Evolutionary conservation across 1,140 invertebrate species (phyloP), one percentile per base, ranked within the genome.

Genomic region (Lerema accius): DNA sequence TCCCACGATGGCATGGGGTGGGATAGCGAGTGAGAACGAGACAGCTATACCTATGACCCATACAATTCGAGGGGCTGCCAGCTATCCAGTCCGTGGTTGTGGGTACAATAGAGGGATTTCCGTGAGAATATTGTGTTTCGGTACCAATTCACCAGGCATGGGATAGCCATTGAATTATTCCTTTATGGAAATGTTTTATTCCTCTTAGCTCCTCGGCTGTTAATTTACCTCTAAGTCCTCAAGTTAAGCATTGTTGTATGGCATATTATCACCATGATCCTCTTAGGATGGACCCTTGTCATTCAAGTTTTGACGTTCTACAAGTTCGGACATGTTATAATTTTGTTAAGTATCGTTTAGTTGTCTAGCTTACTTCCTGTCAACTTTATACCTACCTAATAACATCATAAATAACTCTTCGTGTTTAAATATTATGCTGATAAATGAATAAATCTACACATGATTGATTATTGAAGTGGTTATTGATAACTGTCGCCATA

Each of bases 1-100:
- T 87, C 79, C 75, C 83, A 88, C 82, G 79, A 79, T 80, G 59
- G 76, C 66, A 77, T 76, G 73, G 82, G 87, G 83, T 81, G 78
- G 73, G 66, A 45, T 56, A 61, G 60, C 80, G 76, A 65, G 77
- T 63, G 74, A 74, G 71, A 73, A 73, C 71, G 82, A 78, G 80
- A 84, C 65, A 71, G 73, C 45, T 50, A 73, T 70, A 77, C 46
- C 49, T 60, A 65, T 53, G 76, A 66, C 59, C 56, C 66, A 74
- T 71, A 70, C 45, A 53, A 64, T 62, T 46, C 76, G 78, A 84
- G 84, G 86, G 86, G 85, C 80, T 85, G 81, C 79, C 80, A 78
- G 72, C 71, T 58, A 71, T 73, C 71, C 69, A 68, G 63, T 67
- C 75, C 72, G 67, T 73, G 67, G 72, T 75, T 71, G 67, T 73